Conservation (phyloP, 2,797 vertebrate genomes). For the Melanotaenia pygmaea region DNA sequence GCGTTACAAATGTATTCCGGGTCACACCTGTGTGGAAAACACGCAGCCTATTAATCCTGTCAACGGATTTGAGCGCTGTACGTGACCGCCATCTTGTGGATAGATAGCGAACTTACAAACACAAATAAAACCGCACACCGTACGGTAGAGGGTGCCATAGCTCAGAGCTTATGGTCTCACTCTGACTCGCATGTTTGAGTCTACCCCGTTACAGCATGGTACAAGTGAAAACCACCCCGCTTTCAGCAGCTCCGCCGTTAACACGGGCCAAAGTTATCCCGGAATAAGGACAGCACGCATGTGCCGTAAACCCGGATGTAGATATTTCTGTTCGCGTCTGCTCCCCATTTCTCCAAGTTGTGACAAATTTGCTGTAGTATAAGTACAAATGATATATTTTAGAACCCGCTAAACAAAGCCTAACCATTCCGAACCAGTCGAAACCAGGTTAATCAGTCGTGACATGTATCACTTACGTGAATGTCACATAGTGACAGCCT, state of each 20-base stretch:
- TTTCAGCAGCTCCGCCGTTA: slow-evolving; percentile 73
- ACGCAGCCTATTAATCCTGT: not conserved
- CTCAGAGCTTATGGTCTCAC: slow-evolving; percentile 11
- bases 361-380: slow-evolving; percentile 12
- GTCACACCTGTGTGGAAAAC: slow-evolving; percentile 15
- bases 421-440: slow-evolving; percentile 40
- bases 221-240: slow-evolving; percentile 53
- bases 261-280: slow-evolving; percentile 91
- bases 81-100: slow-evolving; percentile 70
- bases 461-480: slow-evolving; percentile 29
- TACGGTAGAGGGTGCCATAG: slow-evolving; percentile 69
- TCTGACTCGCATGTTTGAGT: slow-evolving; percentile 42
- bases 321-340: slow-evolving; percentile 61
- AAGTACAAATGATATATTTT: slow-evolving; percentile 11
- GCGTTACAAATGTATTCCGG: not conserved
- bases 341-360: slow-evolving; percentile 55
- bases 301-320: slow-evolving; percentile 92
- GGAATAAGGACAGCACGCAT: slow-evolving; percentile 92
- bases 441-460: slow-evolving; percentile 52
- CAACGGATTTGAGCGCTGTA: not conserved
- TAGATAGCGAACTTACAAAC: slow-evolving; percentile 14
- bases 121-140: rapidly evolving
- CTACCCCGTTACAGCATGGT: slow-evolving; percentile 55
- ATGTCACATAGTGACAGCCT: slow-evolving; percentile 37
- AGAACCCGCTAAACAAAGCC: slow-evolving; percentile 19